Evolutionary conservation across 2,888 invertebrate species (phyloP).

Genomic region (Epistrophe eligans): DNA sequence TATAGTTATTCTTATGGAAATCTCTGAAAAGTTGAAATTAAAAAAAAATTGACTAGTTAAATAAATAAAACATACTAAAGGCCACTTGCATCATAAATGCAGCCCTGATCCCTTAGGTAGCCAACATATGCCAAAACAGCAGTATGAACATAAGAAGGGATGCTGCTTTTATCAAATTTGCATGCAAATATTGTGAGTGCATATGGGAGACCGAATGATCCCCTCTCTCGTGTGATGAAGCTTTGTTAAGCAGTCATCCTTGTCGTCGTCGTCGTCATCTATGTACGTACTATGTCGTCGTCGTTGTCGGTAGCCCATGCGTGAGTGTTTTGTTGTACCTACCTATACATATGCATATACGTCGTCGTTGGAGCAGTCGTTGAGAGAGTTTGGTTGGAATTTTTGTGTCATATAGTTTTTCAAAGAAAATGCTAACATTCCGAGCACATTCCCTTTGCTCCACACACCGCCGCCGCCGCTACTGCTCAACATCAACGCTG

Average conservation of each 20-base stretch:
- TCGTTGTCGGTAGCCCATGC: constrained; percentile 53
- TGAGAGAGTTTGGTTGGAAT: constrained; percentile 16
- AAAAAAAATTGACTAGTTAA: no score
- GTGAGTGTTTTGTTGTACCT: constrained; percentile 54
- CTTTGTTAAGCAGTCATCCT: constrained; percentile 50
- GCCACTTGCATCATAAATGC: not conserved
- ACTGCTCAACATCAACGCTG: not conserved
- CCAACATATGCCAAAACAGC: constrained; percentile 45
- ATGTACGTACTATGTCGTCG: no score
- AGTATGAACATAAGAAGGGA: constrained; percentile 25
- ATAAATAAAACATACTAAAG: not conserved
- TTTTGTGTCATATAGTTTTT: constrained; percentile 61
- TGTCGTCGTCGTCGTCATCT: constrained; percentile 13
- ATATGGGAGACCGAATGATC: constrained; percentile 54
- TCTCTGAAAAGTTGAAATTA: no score
- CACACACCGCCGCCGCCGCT: no score
- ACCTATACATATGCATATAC: no score
- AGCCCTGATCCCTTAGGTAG: constrained; percentile 16
- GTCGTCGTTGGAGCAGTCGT: not conserved
- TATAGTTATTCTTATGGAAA: no score
- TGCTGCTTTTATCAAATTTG: constrained; percentile 73
- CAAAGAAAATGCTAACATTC: constrained; percentile 57
- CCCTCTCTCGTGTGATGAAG: constrained; percentile 44
- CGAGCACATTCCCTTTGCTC: not conserved
- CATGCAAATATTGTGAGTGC: constrained; percentile 73